phyloP scores from a whole-genome alignment of 2,888 invertebrate genomes.

The Dysmachus trigonus region DNA sequence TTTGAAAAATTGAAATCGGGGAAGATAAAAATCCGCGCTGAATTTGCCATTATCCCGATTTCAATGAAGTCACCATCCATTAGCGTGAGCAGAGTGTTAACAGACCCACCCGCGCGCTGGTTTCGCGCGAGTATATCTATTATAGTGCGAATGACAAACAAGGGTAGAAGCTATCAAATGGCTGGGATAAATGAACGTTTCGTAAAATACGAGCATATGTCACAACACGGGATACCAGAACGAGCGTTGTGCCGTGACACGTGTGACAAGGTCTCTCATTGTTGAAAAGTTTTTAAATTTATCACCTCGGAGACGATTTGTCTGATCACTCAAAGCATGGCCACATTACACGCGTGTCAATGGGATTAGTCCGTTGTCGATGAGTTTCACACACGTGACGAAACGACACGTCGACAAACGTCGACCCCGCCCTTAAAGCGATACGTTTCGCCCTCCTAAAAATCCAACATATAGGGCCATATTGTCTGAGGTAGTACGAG shows the following conservation, averaged over 20 bases:
- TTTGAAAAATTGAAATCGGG: neutral
- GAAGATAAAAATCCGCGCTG: neutral
- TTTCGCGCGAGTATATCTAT: neutral
- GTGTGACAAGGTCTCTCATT: neutral
- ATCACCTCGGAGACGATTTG: neutral
- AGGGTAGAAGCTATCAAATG: neutral
- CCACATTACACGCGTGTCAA: neutral
- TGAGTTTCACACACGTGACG: neutral
- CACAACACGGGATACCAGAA: neutral
- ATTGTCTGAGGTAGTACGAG: neutral
- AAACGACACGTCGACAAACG: neutral
- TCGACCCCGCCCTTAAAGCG: neutral
- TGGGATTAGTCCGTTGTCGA: neutral
- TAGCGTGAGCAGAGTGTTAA: neutral
- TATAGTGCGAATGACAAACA: neutral
- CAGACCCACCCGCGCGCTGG: neutral
- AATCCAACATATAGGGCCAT: neutral
- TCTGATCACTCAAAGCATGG: neutral
- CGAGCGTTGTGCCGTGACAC: neutral
- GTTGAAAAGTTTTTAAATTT: neutral
- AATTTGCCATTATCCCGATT: neutral
- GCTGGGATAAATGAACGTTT: neutral
- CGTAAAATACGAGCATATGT: neutral
- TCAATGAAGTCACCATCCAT: neutral
- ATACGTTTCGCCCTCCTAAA: neutral